phyloP scores from a whole-genome alignment of 2,113 vertebrate genomes.

The Pollimyrus isidori region DNA sequence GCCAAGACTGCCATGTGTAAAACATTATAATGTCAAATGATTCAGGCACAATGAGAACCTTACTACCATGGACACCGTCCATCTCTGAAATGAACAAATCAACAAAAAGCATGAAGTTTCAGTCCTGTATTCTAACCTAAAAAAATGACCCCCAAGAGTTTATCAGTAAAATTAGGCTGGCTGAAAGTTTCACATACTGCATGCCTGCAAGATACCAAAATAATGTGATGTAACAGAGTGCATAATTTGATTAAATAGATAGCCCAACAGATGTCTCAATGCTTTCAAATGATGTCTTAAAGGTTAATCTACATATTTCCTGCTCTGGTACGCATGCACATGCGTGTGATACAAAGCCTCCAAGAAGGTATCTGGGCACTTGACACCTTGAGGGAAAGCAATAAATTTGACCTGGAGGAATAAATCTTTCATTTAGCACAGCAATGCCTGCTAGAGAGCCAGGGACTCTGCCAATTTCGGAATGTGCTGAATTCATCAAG shows the following conservation, averaged over 20 bases:
- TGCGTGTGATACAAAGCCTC: background rate
- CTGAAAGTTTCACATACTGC: background rate
- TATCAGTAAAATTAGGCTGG: background rate
- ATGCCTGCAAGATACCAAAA: background rate
- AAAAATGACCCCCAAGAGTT: background rate
- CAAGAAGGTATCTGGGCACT: background rate
- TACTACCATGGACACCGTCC: background rate
- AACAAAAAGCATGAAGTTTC: conserved; percentile 2
- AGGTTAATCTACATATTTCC: background rate
- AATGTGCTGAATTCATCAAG: conserved; percentile 28
- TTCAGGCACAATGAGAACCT: conserved; percentile 14
- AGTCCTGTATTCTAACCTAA: background rate
- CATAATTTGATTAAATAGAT: background rate
- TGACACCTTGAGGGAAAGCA: background rate
- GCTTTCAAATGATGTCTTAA: background rate
- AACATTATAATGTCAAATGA: conserved; percentile 17
- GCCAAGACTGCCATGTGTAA: conserved; percentile 16
- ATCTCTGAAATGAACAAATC: background rate
- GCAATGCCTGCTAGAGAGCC: background rate
- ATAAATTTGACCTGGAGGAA: conserved; percentile 10
- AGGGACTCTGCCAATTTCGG: conserved; percentile 23
- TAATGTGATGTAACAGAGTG: background rate
- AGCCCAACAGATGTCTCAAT: background rate
- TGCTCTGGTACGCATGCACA: background rate
- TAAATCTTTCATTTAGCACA: background rate